Conservation (phyloP, 2,888 invertebrate species). For the Eupithecia exiguata region DNA sequence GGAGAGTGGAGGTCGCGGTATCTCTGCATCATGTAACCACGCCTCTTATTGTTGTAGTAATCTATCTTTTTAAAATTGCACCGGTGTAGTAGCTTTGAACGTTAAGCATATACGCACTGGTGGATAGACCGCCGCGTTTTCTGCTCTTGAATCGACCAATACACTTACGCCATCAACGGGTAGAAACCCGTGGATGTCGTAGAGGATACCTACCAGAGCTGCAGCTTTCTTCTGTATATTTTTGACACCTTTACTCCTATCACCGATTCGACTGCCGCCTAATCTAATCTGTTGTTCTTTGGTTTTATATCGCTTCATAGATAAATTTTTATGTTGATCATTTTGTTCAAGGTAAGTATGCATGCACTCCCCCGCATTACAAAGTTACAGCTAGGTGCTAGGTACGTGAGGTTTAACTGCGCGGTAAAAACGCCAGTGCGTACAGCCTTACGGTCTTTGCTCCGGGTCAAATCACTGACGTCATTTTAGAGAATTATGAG, state of each 20-base stretch:
- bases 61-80: conserved; percentile 51
- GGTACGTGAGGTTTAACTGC: neutral
- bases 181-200: too few relatives aligned
- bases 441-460: conserved; percentile 5
- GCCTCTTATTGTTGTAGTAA: conserved; percentile 68
- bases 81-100: conserved; percentile 1
- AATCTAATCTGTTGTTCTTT: too few relatives aligned
- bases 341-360: neutral
- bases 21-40: conserved; percentile 60
- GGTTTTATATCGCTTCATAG: neutral
- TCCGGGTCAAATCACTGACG: conserved; percentile 44
- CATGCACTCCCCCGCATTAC: neutral
- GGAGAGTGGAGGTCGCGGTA: conserved; percentile 60
- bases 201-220: neutral
- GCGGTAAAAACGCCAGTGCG: neutral
- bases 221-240: neutral
- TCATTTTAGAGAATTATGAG: conserved; percentile 24
- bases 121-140: neutral
- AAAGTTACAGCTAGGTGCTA: neutral
- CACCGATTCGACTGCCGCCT: neutral
- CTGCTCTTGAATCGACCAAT: too few relatives aligned
- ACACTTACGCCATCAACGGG: too few relatives aligned
- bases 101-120: neutral
- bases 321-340: neutral
- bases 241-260: neutral